phyloP scores from a whole-genome alignment of 2,113 vertebrate species.

The Bothrops jararaca region DNA sequence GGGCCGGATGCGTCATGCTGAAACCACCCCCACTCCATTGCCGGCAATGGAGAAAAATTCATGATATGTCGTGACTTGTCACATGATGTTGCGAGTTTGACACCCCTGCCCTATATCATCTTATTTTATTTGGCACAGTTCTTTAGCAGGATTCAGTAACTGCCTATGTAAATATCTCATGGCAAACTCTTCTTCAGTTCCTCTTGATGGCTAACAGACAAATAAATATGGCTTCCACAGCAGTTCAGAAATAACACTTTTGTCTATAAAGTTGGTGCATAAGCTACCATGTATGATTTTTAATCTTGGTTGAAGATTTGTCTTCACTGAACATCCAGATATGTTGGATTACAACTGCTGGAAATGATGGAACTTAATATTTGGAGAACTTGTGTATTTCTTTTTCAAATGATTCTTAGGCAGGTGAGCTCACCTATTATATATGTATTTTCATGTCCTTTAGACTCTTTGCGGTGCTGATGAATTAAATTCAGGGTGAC shows the following conservation, averaged over 20 bases:
- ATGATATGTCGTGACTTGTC: too few species aligned
- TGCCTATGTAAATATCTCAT: not conserved
- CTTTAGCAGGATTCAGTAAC: not conserved
- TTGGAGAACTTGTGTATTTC: not conserved
- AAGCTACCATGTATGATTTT: not conserved
- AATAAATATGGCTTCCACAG: not conserved
- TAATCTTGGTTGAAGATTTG: not conserved
- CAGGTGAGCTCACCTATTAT: not conserved
- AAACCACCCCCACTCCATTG: too few species aligned
- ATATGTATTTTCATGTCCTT: accelerated
- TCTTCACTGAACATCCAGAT: not conserved
- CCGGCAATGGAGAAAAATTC: too few species aligned
- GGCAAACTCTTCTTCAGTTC: not conserved
- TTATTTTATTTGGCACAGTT: not conserved
- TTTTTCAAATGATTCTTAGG: not conserved
- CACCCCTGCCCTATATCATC: not conserved
- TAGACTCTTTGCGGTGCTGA: not conserved
- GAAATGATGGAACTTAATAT: not conserved
- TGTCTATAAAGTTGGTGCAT: not conserved
- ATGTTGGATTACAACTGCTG: not conserved
- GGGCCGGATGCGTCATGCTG: too few species aligned
- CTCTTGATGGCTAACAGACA: not conserved
- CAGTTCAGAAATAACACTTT: not conserved
- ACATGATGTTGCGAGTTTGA: too few species aligned
- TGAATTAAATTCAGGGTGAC: conserved; percentile 28